These are phyloP conservation scores for Alethe diademata DNA, from an alignment of 2,113 vertebrate species.

Conservation along the genomic window DNA sequence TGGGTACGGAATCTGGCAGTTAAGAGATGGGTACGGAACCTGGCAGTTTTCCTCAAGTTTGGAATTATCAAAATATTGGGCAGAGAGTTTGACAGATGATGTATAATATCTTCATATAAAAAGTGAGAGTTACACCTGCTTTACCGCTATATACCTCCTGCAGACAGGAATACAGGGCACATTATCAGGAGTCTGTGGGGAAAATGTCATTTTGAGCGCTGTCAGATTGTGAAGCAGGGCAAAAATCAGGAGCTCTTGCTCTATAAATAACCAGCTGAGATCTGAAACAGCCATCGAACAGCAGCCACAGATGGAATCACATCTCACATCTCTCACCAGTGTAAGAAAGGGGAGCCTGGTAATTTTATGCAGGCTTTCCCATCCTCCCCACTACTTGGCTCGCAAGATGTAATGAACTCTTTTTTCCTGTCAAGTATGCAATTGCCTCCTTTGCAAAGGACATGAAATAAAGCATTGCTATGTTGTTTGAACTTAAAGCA, in stretches of 20 bases:
- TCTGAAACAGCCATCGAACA: neutral
- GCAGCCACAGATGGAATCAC: neutral
- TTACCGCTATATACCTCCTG: neutral
- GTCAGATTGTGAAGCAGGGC: neutral
- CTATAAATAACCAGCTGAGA: neutral
- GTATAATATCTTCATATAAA: neutral
- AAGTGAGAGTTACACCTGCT: neutral
- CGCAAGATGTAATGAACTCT: neutral
- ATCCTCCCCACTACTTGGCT: slow-evolving; percentile 37
- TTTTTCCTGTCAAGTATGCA: slow-evolving; percentile 21
- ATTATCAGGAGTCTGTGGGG: neutral
- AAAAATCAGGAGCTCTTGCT: neutral
- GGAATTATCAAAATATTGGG: neutral
- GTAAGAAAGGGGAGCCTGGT: neutral
- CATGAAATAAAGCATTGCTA: slow-evolving; percentile 49
- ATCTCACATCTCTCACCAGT: neutral
- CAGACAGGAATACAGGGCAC: neutral
- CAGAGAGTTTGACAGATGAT: neutral
- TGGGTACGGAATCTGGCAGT: neutral
- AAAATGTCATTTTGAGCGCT: neutral
- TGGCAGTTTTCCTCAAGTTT: neutral
- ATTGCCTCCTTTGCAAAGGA: slow-evolving; percentile 12
- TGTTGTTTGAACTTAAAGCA: slow-evolving; percentile 42
- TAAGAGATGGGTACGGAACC: neutral
- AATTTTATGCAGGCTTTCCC: slow-evolving; percentile 37